Base-by-base conservation (phyloP, 2,113 vertebrate species). In the Corythaeola cristata region DNA sequence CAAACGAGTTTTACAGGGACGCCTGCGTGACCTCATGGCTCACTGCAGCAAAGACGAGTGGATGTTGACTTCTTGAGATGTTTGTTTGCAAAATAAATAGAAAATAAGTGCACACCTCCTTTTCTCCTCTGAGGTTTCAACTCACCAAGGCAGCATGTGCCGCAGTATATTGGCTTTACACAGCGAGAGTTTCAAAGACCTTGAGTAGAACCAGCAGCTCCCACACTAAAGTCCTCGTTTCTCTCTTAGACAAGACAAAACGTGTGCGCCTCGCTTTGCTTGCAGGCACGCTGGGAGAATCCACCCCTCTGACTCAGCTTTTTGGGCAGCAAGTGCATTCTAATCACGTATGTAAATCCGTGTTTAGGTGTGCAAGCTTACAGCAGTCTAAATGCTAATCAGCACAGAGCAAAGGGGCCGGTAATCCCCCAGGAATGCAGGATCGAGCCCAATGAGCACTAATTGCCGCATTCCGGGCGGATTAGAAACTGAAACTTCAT, bases 401-500 rank as follows among this genome's bases (percentile, higher is more conserved):
- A 44, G 73, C 8, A 3, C 1, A n/a, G 1, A n/a, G 93, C 52
- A 22, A 10, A 82, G 75, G 85, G 92, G 71, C 55, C 0, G 22
- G 88, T 95, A 96, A 96, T 96, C 96, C 92, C 96, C 76, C 90
- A 88, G 93, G 96, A 96, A 96, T 93, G 96, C 83, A 32, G 85
- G 27, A 76, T 22, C 5, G 67, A 35, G 45, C 90, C 85, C 89
- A 47, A 7, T 0, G 0, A 13, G 26, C 4, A 78, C 59, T 81
- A 86, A 94, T 85, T 83, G 82, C 85, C 1, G 0, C 93, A 93
- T 96, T 96, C 96, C 96, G 59, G 85, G 13, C 39, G 92, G 95
- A 95, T 96, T 96, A 91, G 59, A 4, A 88, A 35, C 2, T 32
- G 66, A 18, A 52, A 64, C 2, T 90, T 64, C 55, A 27, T 73